Evolutionary conservation across 2,888 invertebrate species (phyloP).

Genomic region (Rhamnusium bicolor): DNA sequence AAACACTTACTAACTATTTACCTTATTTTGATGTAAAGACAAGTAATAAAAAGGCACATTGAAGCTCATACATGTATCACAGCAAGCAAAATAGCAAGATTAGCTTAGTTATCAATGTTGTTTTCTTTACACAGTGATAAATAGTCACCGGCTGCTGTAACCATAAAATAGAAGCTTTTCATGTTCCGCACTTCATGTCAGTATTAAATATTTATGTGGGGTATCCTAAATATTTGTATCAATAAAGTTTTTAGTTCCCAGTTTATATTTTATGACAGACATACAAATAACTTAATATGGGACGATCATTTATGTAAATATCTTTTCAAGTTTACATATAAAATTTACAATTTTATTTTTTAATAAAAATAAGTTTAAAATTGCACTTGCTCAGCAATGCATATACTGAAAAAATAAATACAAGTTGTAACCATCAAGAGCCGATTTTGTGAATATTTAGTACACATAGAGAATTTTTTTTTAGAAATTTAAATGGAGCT

Average conservation of each 20-base stretch:
- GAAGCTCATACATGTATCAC: not conserved
- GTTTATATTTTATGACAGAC: not conserved
- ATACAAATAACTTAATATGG: not conserved
- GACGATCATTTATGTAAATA: not conserved
- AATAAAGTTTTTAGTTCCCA: not conserved
- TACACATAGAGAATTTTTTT: no score
- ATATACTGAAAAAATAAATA: no score
- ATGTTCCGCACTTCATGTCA: constrained; percentile 41
- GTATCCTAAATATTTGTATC: constrained; percentile 14
- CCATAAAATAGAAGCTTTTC: constrained; percentile 42
- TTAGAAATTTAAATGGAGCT: no score
- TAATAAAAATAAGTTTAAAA: no score
- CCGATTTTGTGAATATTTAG: no score
- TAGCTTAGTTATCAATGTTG: constrained; percentile 29
- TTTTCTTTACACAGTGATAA: constrained; percentile 14
- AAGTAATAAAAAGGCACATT: not conserved
- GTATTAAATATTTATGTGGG: constrained; percentile 17
- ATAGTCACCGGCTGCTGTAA: constrained; percentile 31
- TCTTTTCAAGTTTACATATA: not conserved
- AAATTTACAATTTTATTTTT: not conserved
- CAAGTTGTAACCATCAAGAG: no score
- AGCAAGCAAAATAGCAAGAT: constrained; percentile 14
- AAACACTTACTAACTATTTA: not conserved
- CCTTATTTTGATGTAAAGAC: not conserved
- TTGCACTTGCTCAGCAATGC: no score